Evolutionary conservation across 2,888 invertebrate species (phyloP), one percentile per base, ranked within the genome.

Genomic region (Minunthozetes semirufus): DNA sequence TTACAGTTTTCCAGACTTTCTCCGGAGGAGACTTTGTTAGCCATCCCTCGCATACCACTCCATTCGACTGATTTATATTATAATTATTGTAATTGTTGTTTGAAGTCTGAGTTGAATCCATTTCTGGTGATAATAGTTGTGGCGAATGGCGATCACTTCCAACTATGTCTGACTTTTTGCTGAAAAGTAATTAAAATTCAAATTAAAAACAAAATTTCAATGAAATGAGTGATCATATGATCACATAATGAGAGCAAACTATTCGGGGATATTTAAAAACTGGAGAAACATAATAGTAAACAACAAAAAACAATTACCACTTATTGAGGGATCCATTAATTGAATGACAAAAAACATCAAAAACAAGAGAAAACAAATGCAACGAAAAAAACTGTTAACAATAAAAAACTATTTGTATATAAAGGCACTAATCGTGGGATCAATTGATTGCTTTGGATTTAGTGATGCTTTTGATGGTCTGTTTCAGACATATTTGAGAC

Each of bases 1-100:
- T 90, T 87, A 95, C 95, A 84, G 94, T 93, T 87, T 93, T 88
- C 70, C 78, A 81, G 77, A 80, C 79, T 86, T 92, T 94, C 76
- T 91, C 89, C 76, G 95, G 95, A 80, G 95, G 95, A 76, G 95
- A 95, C 86, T 96, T 96, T 77, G 91, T 93, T 81, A 96, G 87
- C 94, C 94, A 96, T 78, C 96, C 96, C 85, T 93, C 92, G 82
- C 90, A 66, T 5, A 59, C 59, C 15, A 59, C 25, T 4, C 59
- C 59, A 59, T 25, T 27, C 1, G 27, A 27, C 25, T 9, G 27
- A 11, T 29, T 11, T 15, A 11, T n/a, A 27, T 25, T 59, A 4
- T 59, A 25, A 29, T 59, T 25, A 59, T 27, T 59, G 27, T 33
- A 8, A 33, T 59, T 59, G 59, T 59, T 59, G 25, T 27, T 59